Evolutionary conservation across 2,888 invertebrate genomes (phyloP).

Genomic region (Empis livida): DNA sequence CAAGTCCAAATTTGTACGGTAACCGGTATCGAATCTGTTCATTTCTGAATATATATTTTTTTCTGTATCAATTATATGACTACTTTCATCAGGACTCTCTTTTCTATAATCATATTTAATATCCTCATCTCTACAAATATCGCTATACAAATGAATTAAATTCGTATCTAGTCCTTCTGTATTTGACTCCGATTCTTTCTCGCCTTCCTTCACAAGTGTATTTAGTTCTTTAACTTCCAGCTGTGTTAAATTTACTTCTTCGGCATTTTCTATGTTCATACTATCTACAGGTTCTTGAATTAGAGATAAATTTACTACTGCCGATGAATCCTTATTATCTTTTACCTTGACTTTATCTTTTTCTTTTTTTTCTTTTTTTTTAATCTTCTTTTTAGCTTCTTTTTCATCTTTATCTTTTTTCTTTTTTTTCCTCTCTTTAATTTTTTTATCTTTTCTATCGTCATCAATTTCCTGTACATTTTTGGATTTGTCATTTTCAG

Average conservation of each 20-base stretch:
- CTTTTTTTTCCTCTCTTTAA: conserved; percentile 38
- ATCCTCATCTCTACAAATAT: conserved; percentile 10
- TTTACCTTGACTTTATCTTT: conserved; percentile 12
- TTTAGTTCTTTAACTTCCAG: conserved; percentile 14
- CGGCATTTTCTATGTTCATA: not conserved
- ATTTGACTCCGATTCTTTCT: conserved; percentile 12
- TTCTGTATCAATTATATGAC: not conserved
- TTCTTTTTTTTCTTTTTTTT: conserved; percentile 16
- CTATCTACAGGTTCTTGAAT: not conserved
- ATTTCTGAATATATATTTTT: not conserved
- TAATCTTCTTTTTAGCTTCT: conserved; percentile 13
- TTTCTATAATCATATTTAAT: not conserved
- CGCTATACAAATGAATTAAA: conserved; percentile 16
- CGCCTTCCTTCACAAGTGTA: conserved; percentile 5
- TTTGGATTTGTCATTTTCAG: conserved; percentile 13
- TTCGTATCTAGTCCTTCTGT: too few relatives aligned
- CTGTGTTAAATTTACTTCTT: conserved; percentile 6
- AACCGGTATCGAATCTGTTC: not conserved
- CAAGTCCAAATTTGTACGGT: not conserved
- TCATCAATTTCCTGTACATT: conserved; percentile 9
- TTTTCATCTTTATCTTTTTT: conserved; percentile 12
- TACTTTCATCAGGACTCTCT: not conserved
- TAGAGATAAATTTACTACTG: too few relatives aligned
- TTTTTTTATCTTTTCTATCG: conserved; percentile 14
- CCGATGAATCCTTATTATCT: not conserved